Conservation (phyloP, 2,888 invertebrate species). For the Agrochola litura region DNA sequence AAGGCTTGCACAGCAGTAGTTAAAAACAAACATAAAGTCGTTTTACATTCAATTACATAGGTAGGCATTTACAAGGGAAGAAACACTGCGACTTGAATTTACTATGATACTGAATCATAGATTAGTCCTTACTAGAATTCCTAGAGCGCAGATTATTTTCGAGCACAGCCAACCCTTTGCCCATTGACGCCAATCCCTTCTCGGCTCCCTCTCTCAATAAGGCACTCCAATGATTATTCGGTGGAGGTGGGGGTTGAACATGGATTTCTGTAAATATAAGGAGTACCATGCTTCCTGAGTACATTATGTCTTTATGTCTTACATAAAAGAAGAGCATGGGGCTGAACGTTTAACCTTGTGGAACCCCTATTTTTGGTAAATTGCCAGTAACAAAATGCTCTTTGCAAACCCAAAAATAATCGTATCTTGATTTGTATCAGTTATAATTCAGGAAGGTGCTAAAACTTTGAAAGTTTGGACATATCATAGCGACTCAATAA, state of each 20-base stretch:
- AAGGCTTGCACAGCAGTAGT: not conserved
- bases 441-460: not conserved
- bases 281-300: constrained; percentile 26
- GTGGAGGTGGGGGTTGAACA: constrained; percentile 33
- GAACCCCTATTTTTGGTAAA: not conserved
- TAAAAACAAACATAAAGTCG: not conserved
- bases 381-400: not conserved
- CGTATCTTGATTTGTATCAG: not conserved
- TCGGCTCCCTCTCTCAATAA: constrained; percentile 45
- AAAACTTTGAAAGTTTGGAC: not conserved
- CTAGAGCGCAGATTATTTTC: constrained; percentile 50
- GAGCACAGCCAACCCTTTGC: constrained; percentile 48
- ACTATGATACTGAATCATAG: constrained; percentile 17
- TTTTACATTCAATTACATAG: not conserved
- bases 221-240: constrained; percentile 37
- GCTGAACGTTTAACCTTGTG: not conserved
- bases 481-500: not conserved
- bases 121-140: constrained; percentile 47
- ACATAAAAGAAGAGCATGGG: not conserved
- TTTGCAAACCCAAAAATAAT: not conserved
- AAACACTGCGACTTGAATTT: not conserved
- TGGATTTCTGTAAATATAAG: constrained; percentile 57
- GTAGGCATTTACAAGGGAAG: not conserved
- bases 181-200: constrained; percentile 47
- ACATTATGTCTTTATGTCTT: not conserved